These are phyloP conservation scores for Cardiocondyla obscurior DNA, from an alignment of 1,140 invertebrate species.

Conservation along the genomic window DNA sequence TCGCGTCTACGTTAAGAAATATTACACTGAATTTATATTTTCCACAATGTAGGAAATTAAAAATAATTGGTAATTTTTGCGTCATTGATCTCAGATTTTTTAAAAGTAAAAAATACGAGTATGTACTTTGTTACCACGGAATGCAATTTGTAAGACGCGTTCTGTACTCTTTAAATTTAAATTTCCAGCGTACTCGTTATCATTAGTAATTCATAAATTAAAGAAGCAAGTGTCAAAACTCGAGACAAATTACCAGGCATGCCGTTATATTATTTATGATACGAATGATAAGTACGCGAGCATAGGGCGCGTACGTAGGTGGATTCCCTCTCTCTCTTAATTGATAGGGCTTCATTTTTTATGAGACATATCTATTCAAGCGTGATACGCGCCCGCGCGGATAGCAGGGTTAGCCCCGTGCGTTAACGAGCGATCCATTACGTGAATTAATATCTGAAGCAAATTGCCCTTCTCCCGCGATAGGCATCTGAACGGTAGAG, in stretches of 20 bases:
- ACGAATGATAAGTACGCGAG: not conserved
- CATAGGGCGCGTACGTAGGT: not conserved
- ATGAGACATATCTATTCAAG: conserved; percentile 14
- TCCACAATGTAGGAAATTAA: not conserved
- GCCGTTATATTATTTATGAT: conserved; percentile 11
- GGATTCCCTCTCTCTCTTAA: not conserved
- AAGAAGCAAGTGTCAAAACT: not conserved
- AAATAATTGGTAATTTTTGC: too few relatives aligned
- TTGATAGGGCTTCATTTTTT: not conserved
- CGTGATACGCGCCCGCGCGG: not conserved
- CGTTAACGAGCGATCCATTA: conserved; percentile 75
- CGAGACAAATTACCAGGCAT: not conserved
- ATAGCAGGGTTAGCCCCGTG: not conserved
- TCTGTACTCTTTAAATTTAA: not conserved
- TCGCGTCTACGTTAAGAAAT: not conserved
- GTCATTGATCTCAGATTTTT: not conserved
- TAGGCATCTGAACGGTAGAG: conserved; percentile 51
- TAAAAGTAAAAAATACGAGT: not conserved
- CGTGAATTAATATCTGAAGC: conserved; percentile 75
- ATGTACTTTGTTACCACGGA: not conserved
- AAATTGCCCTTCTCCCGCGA: conserved; percentile 74
- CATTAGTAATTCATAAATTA: conserved; percentile 12
- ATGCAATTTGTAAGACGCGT: not conserved
- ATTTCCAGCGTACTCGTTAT: not conserved
- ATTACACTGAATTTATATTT: not conserved